Conservation (phyloP, 2,888 invertebrate genomes). For the Polymixis lichenea region DNA sequence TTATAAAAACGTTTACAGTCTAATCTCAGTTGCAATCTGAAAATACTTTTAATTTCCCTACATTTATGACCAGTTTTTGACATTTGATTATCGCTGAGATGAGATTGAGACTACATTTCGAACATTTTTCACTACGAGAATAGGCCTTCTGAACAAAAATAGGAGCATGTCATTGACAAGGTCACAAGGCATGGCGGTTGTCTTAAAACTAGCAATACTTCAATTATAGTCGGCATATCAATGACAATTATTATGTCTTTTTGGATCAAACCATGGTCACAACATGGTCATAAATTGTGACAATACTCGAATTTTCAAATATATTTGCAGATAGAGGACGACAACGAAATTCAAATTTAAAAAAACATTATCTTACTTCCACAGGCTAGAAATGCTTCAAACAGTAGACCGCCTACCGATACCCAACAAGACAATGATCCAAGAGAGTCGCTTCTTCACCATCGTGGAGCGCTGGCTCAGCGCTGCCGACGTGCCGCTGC, state of each 20-base stretch:
- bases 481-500: slow-evolving; percentile 75
- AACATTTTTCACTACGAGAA: no score
- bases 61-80: no score
- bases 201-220: neutral
- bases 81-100: no score
- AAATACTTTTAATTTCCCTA: no score
- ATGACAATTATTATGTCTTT: neutral
- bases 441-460: slow-evolving; percentile 96
- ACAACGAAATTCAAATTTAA: neutral
- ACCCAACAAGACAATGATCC: slow-evolving; percentile 97
- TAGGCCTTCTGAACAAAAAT: neutral
- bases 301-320: no score
- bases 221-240: neutral
- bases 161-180: neutral
- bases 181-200: neutral
- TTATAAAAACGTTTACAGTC: no score
- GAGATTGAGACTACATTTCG: no score
- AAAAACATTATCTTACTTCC: neutral
- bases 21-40: no score
- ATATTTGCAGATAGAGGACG: neutral
- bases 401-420: slow-evolving; percentile 97
- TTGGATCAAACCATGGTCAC: neutral
- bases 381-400: slow-evolving; percentile 93
- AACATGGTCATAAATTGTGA: neutral
- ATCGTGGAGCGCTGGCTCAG: slow-evolving; percentile 96